Conservation (phyloP, 2,888 invertebrate species). For the Abrostola triplasia region DNA sequence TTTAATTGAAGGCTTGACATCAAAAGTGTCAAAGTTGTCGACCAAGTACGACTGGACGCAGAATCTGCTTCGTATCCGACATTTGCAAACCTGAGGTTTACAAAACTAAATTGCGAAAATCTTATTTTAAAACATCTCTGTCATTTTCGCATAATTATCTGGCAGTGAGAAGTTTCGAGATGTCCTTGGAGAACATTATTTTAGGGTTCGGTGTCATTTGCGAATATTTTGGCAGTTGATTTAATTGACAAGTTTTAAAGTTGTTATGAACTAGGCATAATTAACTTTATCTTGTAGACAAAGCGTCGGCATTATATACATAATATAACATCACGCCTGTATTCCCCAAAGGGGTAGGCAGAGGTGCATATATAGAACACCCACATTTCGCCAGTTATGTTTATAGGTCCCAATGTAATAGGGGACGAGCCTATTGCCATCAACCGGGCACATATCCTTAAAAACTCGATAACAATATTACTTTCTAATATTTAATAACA, state of each 20-base stretch:
- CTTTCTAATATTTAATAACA: too few species aligned
- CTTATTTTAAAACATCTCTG: conserved; percentile 33
- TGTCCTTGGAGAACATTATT: conserved; percentile 27
- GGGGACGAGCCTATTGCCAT: too few species aligned
- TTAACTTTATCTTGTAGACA: too few species aligned
- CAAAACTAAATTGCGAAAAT: conserved; percentile 50
- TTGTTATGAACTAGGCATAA: too few species aligned
- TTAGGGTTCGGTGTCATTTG: conserved; percentile 19
- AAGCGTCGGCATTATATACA: too few species aligned
- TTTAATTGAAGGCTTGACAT: conserved; percentile 31
- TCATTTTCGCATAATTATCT: conserved; percentile 40
- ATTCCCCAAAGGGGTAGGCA: too few species aligned
- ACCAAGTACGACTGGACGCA: conserved; percentile 39
- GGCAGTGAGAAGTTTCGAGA: conserved; percentile 20
- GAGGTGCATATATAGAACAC: too few species aligned
- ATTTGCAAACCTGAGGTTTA: conserved; percentile 51
- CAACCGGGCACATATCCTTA: too few species aligned
- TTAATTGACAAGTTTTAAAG: conserved; percentile 12
- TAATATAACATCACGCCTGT: too few species aligned
- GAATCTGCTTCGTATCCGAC: conserved; percentile 37
- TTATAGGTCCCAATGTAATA: too few species aligned
- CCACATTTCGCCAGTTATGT: too few species aligned
- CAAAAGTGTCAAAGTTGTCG: conserved; percentile 42
- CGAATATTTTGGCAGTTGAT: conserved; percentile 17
- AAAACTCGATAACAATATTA: too few species aligned